Evolutionary conservation across 2,113 vertebrate species (phyloP), one percentile per base, ranked within the genome.

Genomic region (Daubentonia madagascariensis): DNA sequence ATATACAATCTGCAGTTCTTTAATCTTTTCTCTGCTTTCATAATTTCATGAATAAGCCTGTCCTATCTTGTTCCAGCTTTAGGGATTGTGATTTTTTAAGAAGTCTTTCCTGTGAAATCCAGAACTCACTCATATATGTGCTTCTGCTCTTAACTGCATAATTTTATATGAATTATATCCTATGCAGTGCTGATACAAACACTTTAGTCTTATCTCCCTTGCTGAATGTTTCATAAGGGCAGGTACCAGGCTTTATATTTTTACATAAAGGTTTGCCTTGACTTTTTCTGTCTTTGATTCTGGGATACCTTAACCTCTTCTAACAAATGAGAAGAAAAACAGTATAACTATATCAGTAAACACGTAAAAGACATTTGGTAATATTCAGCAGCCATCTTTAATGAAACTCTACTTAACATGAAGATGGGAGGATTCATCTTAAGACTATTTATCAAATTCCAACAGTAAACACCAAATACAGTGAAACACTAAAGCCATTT

Each of bases 121-220:
- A 92, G 50, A 63, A 25, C 6, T 45, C 37, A 93, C 28, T 86
- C 75, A 50, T 61, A 54, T 50, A 45, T 83, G 17, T 0, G 1
- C 50, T 75, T 92, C 83, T 50, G 80, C 23, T 92, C 79, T 65
- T 76, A 95, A 70, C 13, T 73, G 45, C 10, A 28, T 67, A 94
- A 67, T 90, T 92, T 93, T 73, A 40, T n/a, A 68, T 86, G 67
- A 92, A 59, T 79, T 94, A 90, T 8, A 78, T 43, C 67, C 78
- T 92, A n/a, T 40, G 37, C 2, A 43, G 75, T n/a, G 14, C 54
- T 75, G 22, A 87, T 83, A 92, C n/a, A 83, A 93, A 92, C 20
- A 48, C 11, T 45, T 93, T 73, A 35, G 48, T 78, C 54, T 96
- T 84, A 84, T 85, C 91, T 94, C 14, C 52, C 14, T 65, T 91